phyloP scores from a whole-genome alignment of 2,888 invertebrate species.

The Agonopterix arenella region DNA sequence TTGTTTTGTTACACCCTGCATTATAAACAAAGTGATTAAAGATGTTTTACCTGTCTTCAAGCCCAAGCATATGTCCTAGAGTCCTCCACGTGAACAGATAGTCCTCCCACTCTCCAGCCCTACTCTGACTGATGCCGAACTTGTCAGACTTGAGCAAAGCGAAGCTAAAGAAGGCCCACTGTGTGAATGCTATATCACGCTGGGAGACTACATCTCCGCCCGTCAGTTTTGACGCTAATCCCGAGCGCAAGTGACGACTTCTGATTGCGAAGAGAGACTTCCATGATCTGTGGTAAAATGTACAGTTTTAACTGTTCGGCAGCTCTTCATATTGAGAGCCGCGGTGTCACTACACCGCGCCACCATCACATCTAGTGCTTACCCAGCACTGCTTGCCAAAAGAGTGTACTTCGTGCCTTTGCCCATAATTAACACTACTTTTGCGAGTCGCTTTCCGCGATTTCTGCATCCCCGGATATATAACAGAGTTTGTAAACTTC shows the following conservation, averaged over 20 bases:
- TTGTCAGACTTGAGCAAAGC: constrained; percentile 78
- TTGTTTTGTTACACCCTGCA: too few species aligned
- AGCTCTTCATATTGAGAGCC: too few species aligned
- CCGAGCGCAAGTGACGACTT: constrained; percentile 80
- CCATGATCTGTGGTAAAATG: constrained; percentile 73
- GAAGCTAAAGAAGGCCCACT: constrained; percentile 91
- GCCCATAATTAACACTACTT: too few species aligned
- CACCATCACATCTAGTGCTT: too few species aligned
- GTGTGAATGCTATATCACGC: constrained; percentile 89
- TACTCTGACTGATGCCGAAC: constrained; percentile 33
- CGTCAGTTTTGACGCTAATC: constrained; percentile 57
- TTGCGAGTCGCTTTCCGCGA: too few species aligned
- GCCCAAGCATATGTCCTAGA: constrained; percentile 87
- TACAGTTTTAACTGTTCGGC: too few species aligned
- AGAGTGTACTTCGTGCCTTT: too few species aligned
- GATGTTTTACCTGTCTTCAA: constrained; percentile 82
- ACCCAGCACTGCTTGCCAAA: too few species aligned
- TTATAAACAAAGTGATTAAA: too few species aligned
- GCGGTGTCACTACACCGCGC: too few species aligned
- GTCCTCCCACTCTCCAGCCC: constrained; percentile 81
- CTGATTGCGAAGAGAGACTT: constrained; percentile 81
- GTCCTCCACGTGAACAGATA: constrained; percentile 91
- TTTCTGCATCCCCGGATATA: too few species aligned
- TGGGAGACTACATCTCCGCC: constrained; percentile 82
- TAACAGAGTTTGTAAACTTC: too few species aligned